Conservation (phyloP, 2,113 vertebrate genomes). For the Saguinus midas region DNA sequence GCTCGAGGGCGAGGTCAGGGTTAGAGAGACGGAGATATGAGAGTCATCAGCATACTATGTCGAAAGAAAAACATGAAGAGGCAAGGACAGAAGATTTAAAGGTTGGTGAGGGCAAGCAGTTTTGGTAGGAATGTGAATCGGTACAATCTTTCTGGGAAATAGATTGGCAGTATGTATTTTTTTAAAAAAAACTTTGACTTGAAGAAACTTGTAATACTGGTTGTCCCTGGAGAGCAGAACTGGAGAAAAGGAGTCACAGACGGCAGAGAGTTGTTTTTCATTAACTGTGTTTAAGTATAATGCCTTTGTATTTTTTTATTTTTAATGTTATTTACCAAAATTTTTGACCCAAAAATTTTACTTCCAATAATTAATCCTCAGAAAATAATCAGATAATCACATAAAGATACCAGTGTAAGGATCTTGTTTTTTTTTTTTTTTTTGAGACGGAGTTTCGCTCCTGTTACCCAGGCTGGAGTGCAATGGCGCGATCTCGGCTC, state of each 20-base stretch:
- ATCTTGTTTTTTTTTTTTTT: not conserved
- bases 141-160: conserved; percentile 5
- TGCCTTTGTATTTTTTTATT: not conserved
- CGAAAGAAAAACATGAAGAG: conserved; percentile 47
- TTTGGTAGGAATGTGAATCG: not conserved
- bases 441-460: too few species aligned
- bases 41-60: not conserved
- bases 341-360: conserved; percentile 31
- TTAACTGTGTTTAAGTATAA: conserved; percentile 15
- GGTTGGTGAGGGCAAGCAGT: conserved; percentile 12
- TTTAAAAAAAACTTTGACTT: not conserved
- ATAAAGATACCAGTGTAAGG: not conserved
- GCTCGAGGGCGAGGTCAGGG: not conserved
- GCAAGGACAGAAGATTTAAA: conserved; percentile 4
- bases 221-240: conserved; percentile 33
- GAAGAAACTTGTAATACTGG: conserved; percentile 47
- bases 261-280: not conserved
- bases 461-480: too few species aligned
- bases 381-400: conserved; percentile 20
- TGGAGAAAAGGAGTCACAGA: conserved; percentile 5
- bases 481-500: too few species aligned
- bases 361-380: conserved; percentile 24
- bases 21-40: conserved; percentile 41
- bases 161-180: not conserved
- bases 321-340: not conserved